Base-by-base conservation (phyloP, 2,888 invertebrate genomes). In the Tigriopus californicus region DNA sequence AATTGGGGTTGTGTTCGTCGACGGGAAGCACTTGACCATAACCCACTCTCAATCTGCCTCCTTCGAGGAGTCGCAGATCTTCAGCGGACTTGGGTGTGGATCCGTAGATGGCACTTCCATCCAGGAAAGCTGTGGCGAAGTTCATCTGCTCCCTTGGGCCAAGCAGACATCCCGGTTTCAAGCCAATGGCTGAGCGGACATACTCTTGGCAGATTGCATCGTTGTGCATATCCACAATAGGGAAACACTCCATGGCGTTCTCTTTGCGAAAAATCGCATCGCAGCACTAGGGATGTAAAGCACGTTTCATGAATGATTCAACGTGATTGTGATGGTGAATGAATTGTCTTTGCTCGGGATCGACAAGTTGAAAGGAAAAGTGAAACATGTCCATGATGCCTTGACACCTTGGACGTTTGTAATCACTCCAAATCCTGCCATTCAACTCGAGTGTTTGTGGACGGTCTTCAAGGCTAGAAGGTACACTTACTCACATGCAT, bases 81-180 rank as follows among this genome's bases (percentile, higher is more conserved):
- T 82, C 77, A 1, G 83, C 73, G 64, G 81, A 80, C 62, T 81
- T 79, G 57, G 82, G 80, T 0, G 82, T 83, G 62, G 77, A 79
- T 12, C 88, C 88, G 68, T 90, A 90, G 58, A 90, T 71, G 1
- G 81, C 82, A 0, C 86, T 86, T 0, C 81, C 89, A 67, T 90
- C 90, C 60, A 90, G 74, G 68, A 83, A 87, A 1, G 84, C 79
- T 0, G 88, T 83, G 0, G 83, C 89, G 61, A 82, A 74, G 70
- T 89, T 89, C 81, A 89, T 83, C 68, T 88, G 86, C 65, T 88
- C 82, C 52, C 89, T 15, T 12, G 58, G 40, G 1, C 63, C 63
- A 18, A 67, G 60, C 1, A 63, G 64, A 51, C 67, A 67, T 5
- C 66, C 66, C 10, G 65, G 63, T 5, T 66, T 61, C 1, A 66